Conservation (phyloP, 2,888 invertebrate species). For the Schizotus pectinicornis region DNA sequence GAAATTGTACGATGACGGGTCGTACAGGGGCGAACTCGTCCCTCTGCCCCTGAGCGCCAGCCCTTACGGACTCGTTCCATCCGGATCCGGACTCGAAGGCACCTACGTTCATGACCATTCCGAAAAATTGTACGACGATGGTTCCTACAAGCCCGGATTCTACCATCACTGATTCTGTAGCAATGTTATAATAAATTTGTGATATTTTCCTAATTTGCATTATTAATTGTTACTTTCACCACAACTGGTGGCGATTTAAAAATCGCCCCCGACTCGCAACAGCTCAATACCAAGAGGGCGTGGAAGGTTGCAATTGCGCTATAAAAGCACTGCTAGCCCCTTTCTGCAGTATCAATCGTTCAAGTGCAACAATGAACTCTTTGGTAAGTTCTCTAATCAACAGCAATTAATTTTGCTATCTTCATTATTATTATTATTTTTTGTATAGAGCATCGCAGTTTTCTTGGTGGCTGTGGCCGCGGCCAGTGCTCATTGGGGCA, state of each 20-base stretch:
- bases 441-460: slow-evolving; percentile 40
- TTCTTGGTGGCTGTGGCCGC: slow-evolving; percentile 41
- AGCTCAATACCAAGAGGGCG: too few relatives aligned
- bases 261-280: too few relatives aligned
- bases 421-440: not conserved
- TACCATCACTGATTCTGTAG: too few relatives aligned
- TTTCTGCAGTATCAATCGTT: too few relatives aligned
- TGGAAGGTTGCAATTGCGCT: too few relatives aligned
- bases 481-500: slow-evolving; percentile 33
- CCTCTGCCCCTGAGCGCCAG: slow-evolving; percentile 38
- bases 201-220: too few relatives aligned
- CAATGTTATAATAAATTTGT: too few relatives aligned
- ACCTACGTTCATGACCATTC: slow-evolving; percentile 23
- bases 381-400: slow-evolving; percentile 14
- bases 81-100: slow-evolving; percentile 12
- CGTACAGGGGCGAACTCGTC: slow-evolving; percentile 17
- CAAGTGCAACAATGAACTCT: slow-evolving; percentile 25
- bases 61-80: slow-evolving; percentile 39
- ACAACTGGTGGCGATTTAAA: too few relatives aligned
- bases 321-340: too few relatives aligned
- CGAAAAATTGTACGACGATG: slow-evolving; percentile 27
- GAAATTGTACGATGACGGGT: not conserved
- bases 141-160: slow-evolving; percentile 13
- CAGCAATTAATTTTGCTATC: not conserved
- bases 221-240: too few relatives aligned